phyloP scores from a whole-genome alignment of 1,140 invertebrate genomes.

The Atta colombica region DNA sequence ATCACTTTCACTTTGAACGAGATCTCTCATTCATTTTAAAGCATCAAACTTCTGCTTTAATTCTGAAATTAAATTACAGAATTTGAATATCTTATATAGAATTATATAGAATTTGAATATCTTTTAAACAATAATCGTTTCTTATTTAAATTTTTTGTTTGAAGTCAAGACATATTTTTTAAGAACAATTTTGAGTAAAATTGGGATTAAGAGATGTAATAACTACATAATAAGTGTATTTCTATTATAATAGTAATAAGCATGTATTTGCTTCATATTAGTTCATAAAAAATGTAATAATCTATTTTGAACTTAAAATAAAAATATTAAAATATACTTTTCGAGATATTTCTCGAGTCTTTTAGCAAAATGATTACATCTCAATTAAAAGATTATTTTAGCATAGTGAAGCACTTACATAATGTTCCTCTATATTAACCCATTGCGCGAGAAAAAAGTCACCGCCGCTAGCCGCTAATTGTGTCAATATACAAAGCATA shows the following conservation, averaged over 20 bases:
- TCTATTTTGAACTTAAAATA: background rate
- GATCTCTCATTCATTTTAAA: background rate
- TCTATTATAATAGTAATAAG: too few species aligned
- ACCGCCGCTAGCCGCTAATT: slow-evolving; percentile 90
- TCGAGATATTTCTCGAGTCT: too few species aligned
- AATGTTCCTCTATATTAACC: slow-evolving; percentile 87
- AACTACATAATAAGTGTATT: too few species aligned
- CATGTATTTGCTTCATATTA: background rate
- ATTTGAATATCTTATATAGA: background rate
- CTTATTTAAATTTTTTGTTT: background rate
- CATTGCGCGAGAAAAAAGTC: slow-evolving; percentile 94
- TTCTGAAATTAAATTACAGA: background rate
- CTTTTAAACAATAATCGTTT: background rate
- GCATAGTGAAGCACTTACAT: slow-evolving; percentile 70
- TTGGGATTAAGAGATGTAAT: background rate
- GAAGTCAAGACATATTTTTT: background rate
- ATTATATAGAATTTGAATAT: background rate
- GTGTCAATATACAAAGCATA: slow-evolving; percentile 89
- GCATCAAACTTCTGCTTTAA: background rate
- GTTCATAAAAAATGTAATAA: background rate
- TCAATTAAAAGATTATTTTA: background rate
- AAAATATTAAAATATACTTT: too few species aligned
- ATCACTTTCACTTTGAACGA: too few species aligned
- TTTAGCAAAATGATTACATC: background rate
- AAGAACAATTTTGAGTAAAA: background rate